Evolutionary conservation across 2,888 invertebrate genomes (phyloP).

Genomic region (Erebia aethiops): DNA sequence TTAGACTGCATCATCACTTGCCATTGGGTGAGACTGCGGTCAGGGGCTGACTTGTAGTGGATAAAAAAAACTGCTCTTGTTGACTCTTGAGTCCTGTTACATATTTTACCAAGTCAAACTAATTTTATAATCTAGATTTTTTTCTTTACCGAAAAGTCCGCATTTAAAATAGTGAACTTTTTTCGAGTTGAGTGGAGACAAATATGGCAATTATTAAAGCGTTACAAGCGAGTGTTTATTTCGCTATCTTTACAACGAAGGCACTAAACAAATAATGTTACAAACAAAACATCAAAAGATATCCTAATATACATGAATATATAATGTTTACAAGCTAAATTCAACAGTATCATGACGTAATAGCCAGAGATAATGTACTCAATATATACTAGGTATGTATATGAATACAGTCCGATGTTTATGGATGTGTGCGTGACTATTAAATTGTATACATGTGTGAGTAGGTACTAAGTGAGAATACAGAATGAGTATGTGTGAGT

Average conservation of each 20-base stretch:
- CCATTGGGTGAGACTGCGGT: too few relatives aligned
- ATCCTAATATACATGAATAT: constrained; percentile 7
- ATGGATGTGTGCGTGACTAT: constrained; percentile 10
- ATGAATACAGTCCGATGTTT: background rate
- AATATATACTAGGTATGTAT: background rate
- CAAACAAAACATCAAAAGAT: constrained; percentile 14
- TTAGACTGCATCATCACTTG: too few relatives aligned
- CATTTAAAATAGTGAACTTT: background rate
- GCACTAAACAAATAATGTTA: constrained; percentile 3
- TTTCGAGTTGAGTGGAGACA: background rate
- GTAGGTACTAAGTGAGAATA: background rate
- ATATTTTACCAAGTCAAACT: too few relatives aligned
- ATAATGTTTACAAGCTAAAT: constrained; percentile 42
- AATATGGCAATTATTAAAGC: background rate
- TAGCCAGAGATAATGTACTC: constrained; percentile 17
- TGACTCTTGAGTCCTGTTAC: too few relatives aligned
- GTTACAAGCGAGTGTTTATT: background rate
- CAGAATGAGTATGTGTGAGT: background rate
- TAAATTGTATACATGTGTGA: background rate
- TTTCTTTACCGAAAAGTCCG: background rate
- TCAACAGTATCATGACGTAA: constrained; percentile 43
- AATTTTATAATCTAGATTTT: background rate
- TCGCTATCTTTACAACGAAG: constrained; percentile 5
- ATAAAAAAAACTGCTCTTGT: too few relatives aligned
- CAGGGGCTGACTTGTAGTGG: too few relatives aligned